Evolutionary conservation across 2,113 vertebrate species (phyloP).

Genomic region (Eolophus roseicapilla): DNA sequence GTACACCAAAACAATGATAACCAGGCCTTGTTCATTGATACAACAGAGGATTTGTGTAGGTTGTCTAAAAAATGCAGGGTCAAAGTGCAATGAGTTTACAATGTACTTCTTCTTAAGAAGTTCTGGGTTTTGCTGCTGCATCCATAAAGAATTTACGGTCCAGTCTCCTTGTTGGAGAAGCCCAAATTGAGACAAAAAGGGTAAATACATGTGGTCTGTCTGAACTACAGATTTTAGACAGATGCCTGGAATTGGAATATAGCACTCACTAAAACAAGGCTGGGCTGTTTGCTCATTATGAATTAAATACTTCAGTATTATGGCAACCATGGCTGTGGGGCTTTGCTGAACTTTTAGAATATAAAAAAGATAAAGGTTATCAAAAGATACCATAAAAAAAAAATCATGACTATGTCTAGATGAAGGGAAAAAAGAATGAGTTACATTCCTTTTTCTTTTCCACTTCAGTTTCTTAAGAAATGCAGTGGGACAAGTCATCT

Average conservation of each 20-base stretch:
- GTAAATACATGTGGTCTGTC: neutral
- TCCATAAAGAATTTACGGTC: neutral
- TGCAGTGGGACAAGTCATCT: neutral
- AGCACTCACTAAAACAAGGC: neutral
- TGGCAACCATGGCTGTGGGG: neutral
- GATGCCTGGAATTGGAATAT: neutral
- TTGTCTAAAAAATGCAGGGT: neutral
- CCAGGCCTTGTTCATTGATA: neutral
- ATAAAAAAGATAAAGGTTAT: slow-evolving; percentile 25
- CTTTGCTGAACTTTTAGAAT: slow-evolving; percentile 19
- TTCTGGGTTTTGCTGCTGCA: neutral
- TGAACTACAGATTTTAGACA: neutral
- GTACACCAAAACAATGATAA: neutral
- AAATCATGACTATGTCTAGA: neutral
- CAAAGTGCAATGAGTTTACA: neutral
- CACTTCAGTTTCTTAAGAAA: neutral
- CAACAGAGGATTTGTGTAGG: neutral
- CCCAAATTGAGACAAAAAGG: neutral
- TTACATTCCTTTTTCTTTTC: neutral
- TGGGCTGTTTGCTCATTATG: neutral
- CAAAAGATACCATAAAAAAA: neutral
- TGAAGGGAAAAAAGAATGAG: neutral
- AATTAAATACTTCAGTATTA: slow-evolving; percentile 27
- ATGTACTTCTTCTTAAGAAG: neutral
- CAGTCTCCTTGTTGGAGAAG: neutral